Percentiles rank a stretch among this genome's conserved stretches.
phyloP scores from a whole-genome alignment of 2,888 invertebrate genomes.

The Choreutis nemorana region DNA sequence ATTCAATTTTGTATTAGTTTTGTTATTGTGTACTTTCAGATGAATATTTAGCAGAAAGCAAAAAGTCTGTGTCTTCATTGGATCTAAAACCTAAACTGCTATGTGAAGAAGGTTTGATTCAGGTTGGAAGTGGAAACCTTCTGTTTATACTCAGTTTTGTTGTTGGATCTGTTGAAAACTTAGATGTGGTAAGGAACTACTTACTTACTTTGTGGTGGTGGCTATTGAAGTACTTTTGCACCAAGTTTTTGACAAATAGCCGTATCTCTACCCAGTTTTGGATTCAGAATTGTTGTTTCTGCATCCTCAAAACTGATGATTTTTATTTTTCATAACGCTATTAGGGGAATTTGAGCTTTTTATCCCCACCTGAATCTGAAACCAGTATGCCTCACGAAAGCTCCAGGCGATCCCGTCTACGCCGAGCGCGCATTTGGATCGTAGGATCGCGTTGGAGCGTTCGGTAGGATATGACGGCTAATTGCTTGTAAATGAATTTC shows the following conservation, averaged over 20 bases:
- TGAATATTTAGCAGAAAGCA: conserved; percentile 46
- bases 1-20: background rate
- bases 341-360: too few species aligned
- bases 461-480: too few species aligned
- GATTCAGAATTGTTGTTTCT: background rate
- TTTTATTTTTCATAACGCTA: too few species aligned
- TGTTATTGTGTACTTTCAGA: conserved; percentile 21
- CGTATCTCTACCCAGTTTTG: background rate
- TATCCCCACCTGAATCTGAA: too few species aligned
- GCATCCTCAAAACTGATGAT: too few species aligned
- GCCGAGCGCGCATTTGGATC: too few species aligned
- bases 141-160: conserved; percentile 63
- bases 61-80: conserved; percentile 29
- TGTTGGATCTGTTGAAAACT: conserved; percentile 62
- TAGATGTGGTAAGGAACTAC: conserved; percentile 52
- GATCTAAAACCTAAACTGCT: conserved; percentile 50
- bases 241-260: background rate
- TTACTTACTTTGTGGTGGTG: background rate
- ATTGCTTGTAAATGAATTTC: too few species aligned
- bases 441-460: too few species aligned
- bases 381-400: too few species aligned
- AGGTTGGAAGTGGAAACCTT: conserved; percentile 51
- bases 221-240: background rate
- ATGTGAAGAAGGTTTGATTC: conserved; percentile 63
- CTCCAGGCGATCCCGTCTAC: too few species aligned